A percentile compares a stretch with the other conserved stretches of the same genome.
Evolutionary conservation across 2,797 vertebrate genomes (phyloP).

Genomic region (Anolis apletophallus): DNA sequence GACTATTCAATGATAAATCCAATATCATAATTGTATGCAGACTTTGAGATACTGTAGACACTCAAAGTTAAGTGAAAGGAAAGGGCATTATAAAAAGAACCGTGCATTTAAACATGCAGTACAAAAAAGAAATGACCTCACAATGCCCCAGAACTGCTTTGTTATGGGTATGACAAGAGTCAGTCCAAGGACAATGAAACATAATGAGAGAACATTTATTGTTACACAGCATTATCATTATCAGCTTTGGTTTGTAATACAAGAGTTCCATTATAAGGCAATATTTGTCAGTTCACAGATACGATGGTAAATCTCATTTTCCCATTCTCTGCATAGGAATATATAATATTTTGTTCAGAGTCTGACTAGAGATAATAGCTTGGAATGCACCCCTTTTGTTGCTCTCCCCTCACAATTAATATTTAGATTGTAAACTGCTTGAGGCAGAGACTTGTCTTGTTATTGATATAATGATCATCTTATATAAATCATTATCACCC

Average conservation of each 20-base stretch:
- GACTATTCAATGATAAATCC: conserved; percentile 7
- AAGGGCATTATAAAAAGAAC: conserved; percentile 36
- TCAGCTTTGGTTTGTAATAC: conserved; percentile 29
- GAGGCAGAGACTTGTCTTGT: neutral
- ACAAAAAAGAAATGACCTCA: neutral
- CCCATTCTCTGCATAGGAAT: conserved; percentile 11
- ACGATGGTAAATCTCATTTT: neutral
- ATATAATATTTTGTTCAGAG: conserved; percentile 36
- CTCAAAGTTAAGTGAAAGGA: conserved; percentile 24
- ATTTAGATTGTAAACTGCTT: neutral
- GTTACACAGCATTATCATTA: neutral
- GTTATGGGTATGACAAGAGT: conserved; percentile 18
- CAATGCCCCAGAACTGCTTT: conserved; percentile 17
- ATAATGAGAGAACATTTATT: conserved; percentile 41
- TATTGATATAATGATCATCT: neutral
- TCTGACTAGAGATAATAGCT: conserved; percentile 30
- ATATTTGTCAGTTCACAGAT: conserved; percentile 18
- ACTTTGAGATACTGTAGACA: neutral
- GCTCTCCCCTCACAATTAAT: neutral
- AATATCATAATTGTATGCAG: neutral
- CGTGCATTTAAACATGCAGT: conserved; percentile 20
- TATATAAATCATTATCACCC: neutral
- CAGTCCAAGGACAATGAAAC: conserved; percentile 25
- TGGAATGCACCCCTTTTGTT: neutral
- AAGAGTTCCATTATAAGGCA: conserved; percentile 33